Evolutionary conservation across 2,113 vertebrate species (phyloP), one percentile per base, ranked within the genome.

Genomic region (Takifugu flavidus): DNA sequence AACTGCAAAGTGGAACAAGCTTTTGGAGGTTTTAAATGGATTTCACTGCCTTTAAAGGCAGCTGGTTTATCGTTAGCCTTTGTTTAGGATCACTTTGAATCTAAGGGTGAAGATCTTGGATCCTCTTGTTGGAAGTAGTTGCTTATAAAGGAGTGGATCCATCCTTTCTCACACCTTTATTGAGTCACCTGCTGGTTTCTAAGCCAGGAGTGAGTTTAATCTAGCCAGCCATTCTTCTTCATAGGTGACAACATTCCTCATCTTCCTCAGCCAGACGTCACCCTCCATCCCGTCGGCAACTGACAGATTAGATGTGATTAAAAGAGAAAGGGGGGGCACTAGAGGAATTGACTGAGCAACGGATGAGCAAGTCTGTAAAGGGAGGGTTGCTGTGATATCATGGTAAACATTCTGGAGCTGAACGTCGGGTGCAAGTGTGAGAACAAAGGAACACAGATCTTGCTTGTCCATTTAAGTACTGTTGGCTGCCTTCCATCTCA

Each of bases 251-350:
- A 15, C 1, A 1, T 51, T 50, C 5, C 13, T 56, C 27, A 1
- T 47, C 4, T 5, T 29, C 39, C 27, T 61, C 44, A 42, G 53
- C 61, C 12, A 5, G 28, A 54, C 47, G 25, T 45, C 29, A 51
- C 39, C 43, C 15, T 53, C 49, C 34, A 29, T 62, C 46, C 15
- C 27, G 46, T 61, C 64, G 67, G 68, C 31, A 50, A 64, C 15
- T 46, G 51, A 57, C 27, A 6, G n/a, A 13, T 15, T 3, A 4
- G 14, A 15, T 70, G 61, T 65, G 60, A 70, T 71, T 53, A 56
- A 65, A 80, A n/a, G 10, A 31, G 42, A 65, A 80, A n/a, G 10
- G 27, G 42, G 13, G 54, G 39, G 10, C 8, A n/a, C 13, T 44
- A 27, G 12, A 63, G 67, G 52, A 44, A 59, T 6, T 52, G 42